phyloP scores from a whole-genome alignment of 2,113 vertebrate genomes.

The Siniperca knerii region DNA sequence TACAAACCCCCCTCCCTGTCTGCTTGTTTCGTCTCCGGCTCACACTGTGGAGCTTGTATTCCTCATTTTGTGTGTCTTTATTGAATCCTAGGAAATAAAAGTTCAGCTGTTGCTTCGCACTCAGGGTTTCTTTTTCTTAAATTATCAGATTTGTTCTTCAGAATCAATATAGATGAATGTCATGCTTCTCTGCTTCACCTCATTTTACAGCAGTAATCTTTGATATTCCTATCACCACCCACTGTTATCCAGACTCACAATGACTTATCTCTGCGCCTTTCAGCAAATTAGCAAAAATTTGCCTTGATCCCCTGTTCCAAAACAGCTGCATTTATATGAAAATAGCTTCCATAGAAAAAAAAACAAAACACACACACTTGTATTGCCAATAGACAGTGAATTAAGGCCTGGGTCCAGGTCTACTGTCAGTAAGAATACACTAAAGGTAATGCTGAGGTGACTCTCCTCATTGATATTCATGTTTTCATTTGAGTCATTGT shows the following conservation, averaged over 20 bases:
- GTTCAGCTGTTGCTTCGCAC: background rate
- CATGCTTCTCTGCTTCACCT: conserved; percentile 7
- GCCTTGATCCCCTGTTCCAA: background rate
- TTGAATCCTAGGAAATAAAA: conserved; percentile 33
- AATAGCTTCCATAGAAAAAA: background rate
- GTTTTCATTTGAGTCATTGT: conserved; percentile 11
- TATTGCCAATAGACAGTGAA: background rate
- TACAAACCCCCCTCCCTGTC: background rate
- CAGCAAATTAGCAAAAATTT: conserved; percentile 38
- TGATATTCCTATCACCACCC: conserved; percentile 30
- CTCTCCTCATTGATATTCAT: conserved; percentile 29
- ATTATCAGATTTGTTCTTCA: conserved; percentile 17
- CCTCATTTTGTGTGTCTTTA: conserved; percentile 24
- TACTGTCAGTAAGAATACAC: background rate
- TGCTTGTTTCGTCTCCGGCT: conserved; percentile 38
- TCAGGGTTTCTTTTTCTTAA: background rate
- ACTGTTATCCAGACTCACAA: conserved; percentile 17
- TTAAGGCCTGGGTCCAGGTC: background rate
- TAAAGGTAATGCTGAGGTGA: background rate
- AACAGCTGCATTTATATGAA: conserved; percentile 38
- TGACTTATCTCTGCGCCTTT: conserved; percentile 42
- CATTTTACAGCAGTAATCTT: conserved; percentile 23
- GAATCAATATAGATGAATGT: conserved; percentile 10
- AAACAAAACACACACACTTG: background rate
- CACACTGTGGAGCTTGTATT: conserved; percentile 17